Evolutionary conservation across 2,797 vertebrate genomes (phyloP).

Genomic region (Centroberyx gerrardi): DNA sequence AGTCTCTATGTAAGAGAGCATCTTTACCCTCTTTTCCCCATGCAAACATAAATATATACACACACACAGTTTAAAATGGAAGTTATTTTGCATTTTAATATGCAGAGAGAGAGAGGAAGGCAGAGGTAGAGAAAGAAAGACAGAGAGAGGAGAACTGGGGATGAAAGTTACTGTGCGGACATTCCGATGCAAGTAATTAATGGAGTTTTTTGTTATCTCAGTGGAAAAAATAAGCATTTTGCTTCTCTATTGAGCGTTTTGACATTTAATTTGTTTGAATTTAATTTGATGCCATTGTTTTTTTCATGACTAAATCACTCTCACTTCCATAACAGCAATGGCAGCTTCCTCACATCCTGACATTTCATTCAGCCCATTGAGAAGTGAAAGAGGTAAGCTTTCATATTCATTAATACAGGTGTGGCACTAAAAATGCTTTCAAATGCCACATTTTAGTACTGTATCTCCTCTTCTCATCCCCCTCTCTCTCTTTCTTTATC

Average conservation of each 20-base stretch:
- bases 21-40: not conserved
- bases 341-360: not conserved
- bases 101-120: not conserved
- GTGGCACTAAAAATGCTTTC: not conserved
- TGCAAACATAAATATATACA: not conserved
- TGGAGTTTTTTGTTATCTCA: not conserved
- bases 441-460: not conserved
- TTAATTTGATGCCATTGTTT: not conserved
- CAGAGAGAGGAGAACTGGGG: not conserved
- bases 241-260: not conserved
- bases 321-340: not conserved
- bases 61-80: not conserved
- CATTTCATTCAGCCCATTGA: not conserved
- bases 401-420: not conserved
- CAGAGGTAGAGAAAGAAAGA: not conserved
- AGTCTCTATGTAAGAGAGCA: not conserved
- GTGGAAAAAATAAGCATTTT: not conserved
- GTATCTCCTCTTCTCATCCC: no score
- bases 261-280: no score
- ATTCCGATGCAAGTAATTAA: not conserved
- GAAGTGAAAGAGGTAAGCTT: not conserved
- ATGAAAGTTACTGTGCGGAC: not conserved
- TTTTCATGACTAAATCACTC: not conserved
- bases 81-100: not conserved
- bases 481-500: no score